Conservation (phyloP, 2,113 vertebrate genomes). For the Nycticebus coucang region DNA sequence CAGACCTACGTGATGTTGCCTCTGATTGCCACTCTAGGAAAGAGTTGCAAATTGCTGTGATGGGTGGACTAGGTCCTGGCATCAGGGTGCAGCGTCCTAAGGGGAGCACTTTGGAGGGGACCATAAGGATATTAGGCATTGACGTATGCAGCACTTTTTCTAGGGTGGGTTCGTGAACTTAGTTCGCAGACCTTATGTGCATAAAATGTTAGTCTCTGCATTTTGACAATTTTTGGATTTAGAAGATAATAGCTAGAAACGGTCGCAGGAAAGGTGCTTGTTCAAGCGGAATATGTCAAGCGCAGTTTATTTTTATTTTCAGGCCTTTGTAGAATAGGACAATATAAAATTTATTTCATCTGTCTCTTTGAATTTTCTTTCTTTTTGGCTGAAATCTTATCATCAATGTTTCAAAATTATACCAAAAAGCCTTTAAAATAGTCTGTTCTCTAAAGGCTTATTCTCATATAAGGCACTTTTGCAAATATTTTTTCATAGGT, state of each 20-base stretch:
- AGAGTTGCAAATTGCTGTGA: too few relatives aligned
- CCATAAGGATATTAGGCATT: too few relatives aligned
- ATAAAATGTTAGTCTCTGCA: neutral
- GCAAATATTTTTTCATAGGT: neutral
- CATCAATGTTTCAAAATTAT: neutral
- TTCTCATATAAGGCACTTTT: neutral
- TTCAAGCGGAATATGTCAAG: neutral
- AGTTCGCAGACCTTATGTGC: neutral
- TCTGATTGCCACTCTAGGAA: too few relatives aligned
- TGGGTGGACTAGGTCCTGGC: too few relatives aligned
- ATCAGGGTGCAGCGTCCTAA: too few relatives aligned
- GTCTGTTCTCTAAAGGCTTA: neutral
- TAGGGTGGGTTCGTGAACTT: too few relatives aligned
- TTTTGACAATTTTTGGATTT: conserved; percentile 30
- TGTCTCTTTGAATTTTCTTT: neutral
- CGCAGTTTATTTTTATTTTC: conserved; percentile 50
- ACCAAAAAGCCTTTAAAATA: neutral
- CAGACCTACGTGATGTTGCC: too few relatives aligned
- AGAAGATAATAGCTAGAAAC: conserved; percentile 1
- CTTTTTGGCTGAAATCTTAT: neutral
- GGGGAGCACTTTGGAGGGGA: too few relatives aligned
- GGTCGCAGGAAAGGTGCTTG: neutral
- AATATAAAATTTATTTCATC: conserved; percentile 34
- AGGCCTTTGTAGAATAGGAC: neutral
- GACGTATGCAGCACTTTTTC: too few relatives aligned